Conservation (phyloP, 1,140 invertebrate species). For the Cydia splendana region DNA sequence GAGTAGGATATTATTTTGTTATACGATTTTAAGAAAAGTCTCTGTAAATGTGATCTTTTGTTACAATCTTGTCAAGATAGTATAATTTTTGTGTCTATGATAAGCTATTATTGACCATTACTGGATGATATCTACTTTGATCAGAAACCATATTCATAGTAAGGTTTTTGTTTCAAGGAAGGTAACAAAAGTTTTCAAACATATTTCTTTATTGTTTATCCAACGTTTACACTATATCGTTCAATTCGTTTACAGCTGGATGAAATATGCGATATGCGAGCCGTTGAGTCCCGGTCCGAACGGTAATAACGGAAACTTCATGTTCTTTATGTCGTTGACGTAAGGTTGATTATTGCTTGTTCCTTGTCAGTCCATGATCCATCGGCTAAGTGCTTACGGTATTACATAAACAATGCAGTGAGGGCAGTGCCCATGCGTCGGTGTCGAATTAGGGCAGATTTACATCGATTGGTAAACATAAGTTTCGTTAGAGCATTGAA, state of each 20-base stretch:
- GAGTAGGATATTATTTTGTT: too few relatives aligned
- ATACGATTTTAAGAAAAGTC: too few relatives aligned
- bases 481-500: neutral
- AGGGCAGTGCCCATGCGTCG: neutral
- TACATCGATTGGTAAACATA: slow-evolving; percentile 1
- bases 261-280: slow-evolving; percentile 4
- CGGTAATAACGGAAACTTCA: neutral
- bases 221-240: neutral
- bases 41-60: too few relatives aligned
- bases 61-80: too few relatives aligned
- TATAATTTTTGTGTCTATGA: neutral
- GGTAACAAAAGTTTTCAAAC: too few relatives aligned
- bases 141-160: neutral
- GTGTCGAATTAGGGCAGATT: slow-evolving; percentile 10
- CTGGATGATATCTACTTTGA: neutral
- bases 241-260: slow-evolving; percentile 13
- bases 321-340: neutral
- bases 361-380: neutral
- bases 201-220: neutral
- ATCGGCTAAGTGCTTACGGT: slow-evolving; percentile 2
- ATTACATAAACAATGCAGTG: slow-evolving; percentile 12
- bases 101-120: neutral
- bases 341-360: neutral
- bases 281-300: neutral
- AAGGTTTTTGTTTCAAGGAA: too few relatives aligned